These are phyloP conservation scores for Oreonectes daqikongensis DNA, from an alignment of 2,797 vertebrate genomes.

Conservation along the genomic window DNA sequence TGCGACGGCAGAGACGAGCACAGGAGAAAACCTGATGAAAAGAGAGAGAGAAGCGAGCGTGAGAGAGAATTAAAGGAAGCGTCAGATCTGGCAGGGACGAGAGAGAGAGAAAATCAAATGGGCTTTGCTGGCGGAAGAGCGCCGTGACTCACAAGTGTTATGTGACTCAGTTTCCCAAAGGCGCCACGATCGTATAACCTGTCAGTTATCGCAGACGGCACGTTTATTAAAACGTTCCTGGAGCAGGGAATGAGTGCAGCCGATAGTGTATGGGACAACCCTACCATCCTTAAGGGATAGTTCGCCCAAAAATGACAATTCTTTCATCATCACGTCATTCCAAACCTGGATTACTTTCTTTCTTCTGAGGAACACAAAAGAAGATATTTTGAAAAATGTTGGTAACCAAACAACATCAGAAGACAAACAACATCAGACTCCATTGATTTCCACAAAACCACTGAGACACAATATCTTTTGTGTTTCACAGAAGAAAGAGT, in stretches of 20 bases:
- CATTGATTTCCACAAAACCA: no score
- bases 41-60: slow-evolving; percentile 32
- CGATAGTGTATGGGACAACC: background rate
- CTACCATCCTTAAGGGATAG: background rate
- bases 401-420: background rate
- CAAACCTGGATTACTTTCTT: no score
- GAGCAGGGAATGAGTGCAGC: background rate
- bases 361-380: no score
- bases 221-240: slow-evolving; percentile 23
- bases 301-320: no score
- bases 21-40: slow-evolving; percentile 53
- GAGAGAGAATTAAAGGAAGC: slow-evolving; percentile 51
- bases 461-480: no score
- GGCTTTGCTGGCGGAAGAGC: slow-evolving; percentile 15
- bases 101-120: slow-evolving; percentile 45
- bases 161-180: slow-evolving; percentile 31
- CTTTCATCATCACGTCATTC: no score
- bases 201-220: slow-evolving; percentile 30
- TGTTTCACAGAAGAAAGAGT: background rate
- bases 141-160: slow-evolving; percentile 30
- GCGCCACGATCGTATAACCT: slow-evolving; percentile 10
- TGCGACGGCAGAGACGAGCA: slow-evolving; percentile 45
- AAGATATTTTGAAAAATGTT: background rate
- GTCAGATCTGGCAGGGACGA: slow-evolving; percentile 50
- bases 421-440: no score